Evolutionary conservation across 2,888 invertebrate species (phyloP), one percentile per base, ranked within the genome.

Genomic region (Diarsia rubi): DNA sequence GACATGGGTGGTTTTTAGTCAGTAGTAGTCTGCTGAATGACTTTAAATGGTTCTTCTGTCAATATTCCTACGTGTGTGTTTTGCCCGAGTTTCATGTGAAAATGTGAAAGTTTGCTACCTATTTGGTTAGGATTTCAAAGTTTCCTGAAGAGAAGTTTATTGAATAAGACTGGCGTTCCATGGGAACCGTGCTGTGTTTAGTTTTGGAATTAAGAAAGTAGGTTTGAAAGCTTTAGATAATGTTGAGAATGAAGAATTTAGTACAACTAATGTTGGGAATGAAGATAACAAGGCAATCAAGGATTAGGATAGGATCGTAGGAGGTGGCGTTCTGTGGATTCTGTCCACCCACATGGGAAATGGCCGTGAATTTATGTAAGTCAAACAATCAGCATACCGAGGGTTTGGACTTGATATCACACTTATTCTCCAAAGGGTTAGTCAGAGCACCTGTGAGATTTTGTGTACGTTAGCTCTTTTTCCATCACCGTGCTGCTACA

Each of bases 51-150:
- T 37, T 4, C 70, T 83, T 80, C 84, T 82, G 64, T 31, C 0
- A 0, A 0, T 6, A 14, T 54, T 24, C 2, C 37, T 16, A 27
- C 12, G 88, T 76, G 64, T 84, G 73, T 77, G 67, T 73, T 60
- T 60, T 52, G 73, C 42, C 42, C 54, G 74, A 77, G 83, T 83
- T 81, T 82, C 81, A 83, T 81, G 75, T 77, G 81, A 82, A 79
- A 79, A 86, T 85, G 87, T 78, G 76, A 84, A 87, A 87, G 79
- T 86, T 87, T 70, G 42, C 67, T 85, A 87, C 86, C 82, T 86
- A 82, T 82, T 82, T 78, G 78, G 81, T 79, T 85, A 78, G 80
- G 85, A 82, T 79, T 86, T 85, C 84, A 86, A 86, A 87, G 81
- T 87, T 87, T 81, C 59, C 65, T 37, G 49, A 73, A 57, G 70